Conservation (phyloP, 1,140 invertebrate species). For the Phocides pigmalion region DNA sequence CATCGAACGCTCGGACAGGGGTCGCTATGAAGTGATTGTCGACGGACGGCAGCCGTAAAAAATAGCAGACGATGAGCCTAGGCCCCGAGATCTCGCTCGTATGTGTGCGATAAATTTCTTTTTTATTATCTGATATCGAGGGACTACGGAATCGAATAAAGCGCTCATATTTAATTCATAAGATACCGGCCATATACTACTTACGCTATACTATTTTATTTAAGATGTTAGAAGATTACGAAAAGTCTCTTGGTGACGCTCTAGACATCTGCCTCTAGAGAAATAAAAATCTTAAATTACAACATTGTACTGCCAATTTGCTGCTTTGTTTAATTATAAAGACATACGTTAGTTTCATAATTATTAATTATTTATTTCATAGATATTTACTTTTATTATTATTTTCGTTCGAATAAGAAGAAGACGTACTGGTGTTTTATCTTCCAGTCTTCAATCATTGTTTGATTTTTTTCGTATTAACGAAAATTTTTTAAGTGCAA, state of each 20-base stretch:
- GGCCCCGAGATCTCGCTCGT: slow-evolving; percentile 54
- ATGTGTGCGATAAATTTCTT: slow-evolving; percentile 82
- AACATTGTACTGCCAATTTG: too few relatives aligned
- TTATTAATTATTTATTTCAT: too few relatives aligned
- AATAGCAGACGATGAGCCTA: slow-evolving; percentile 73
- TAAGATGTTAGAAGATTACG: slow-evolving; percentile 78
- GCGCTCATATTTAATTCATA: slow-evolving; percentile 84
- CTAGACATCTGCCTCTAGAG: slow-evolving; percentile 28
- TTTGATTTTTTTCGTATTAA: too few relatives aligned
- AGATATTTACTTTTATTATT: too few relatives aligned
- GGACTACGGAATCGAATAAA: slow-evolving; percentile 83
- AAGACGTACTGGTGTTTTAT: too few relatives aligned
- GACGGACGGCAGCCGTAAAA: slow-evolving; percentile 76
- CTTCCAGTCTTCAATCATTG: too few relatives aligned
- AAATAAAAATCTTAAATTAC: slow-evolving; percentile 21
- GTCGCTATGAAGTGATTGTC: slow-evolving; percentile 83
- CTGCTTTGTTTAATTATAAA: too few relatives aligned
- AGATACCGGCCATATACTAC: slow-evolving; percentile 80
- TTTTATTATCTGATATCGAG: slow-evolving; percentile 84
- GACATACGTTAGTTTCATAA: too few relatives aligned
- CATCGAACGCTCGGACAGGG: slow-evolving; percentile 82
- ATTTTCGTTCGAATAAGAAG: too few relatives aligned
- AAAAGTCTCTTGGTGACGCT: slow-evolving; percentile 43
- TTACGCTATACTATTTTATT: slow-evolving; percentile 80
- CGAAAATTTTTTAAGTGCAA: too few relatives aligned